phyloP scores from a whole-genome alignment of 92 coral and sea anemone species.

The Isaurus tuberculatus region DNA sequence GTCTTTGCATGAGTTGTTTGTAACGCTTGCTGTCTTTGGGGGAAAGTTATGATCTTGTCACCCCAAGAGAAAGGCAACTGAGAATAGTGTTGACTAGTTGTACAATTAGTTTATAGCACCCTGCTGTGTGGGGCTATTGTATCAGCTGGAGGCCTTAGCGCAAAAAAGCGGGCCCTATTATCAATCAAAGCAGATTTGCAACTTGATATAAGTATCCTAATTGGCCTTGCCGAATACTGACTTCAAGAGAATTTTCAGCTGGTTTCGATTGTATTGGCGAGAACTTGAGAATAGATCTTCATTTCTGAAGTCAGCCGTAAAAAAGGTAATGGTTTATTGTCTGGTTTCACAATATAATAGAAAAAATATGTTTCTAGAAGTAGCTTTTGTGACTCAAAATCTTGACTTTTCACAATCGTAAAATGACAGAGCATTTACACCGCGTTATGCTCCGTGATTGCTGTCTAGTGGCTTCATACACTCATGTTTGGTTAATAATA shows the following conservation, averaged over 20 bases:
- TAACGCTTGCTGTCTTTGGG: conserved; percentile 39
- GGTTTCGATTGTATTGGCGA: conserved; percentile 2
- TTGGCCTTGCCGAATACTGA: conserved; percentile 64
- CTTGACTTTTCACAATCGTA: conserved; percentile 1
- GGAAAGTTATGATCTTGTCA: conserved; percentile 47
- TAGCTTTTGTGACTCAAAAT: conserved; percentile 1
- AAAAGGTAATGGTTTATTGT: background rate
- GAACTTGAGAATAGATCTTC: background rate
- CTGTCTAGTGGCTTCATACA: conserved; percentile 26
- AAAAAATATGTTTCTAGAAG: background rate
- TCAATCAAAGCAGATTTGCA: conserved; percentile 66
- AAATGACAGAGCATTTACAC: background rate
- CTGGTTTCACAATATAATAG: background rate
- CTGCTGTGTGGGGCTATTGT: conserved; percentile 37
- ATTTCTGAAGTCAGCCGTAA: conserved; percentile 5
- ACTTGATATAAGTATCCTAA: conserved; percentile 76
- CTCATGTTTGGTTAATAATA: conserved; percentile 20
- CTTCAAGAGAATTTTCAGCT: conserved; percentile 27
- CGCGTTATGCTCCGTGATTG: background rate
- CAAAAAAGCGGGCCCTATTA: conserved; percentile 50
- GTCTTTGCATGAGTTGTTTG: conserved; percentile 77
- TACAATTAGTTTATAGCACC: conserved; percentile 61
- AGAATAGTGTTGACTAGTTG: conserved; percentile 67
- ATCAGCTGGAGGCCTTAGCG: conserved; percentile 44
- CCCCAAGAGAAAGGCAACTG: conserved; percentile 49